Evolutionary conservation across 2,113 vertebrate species (phyloP).

Genomic region (Aegithalos caudatus): DNA sequence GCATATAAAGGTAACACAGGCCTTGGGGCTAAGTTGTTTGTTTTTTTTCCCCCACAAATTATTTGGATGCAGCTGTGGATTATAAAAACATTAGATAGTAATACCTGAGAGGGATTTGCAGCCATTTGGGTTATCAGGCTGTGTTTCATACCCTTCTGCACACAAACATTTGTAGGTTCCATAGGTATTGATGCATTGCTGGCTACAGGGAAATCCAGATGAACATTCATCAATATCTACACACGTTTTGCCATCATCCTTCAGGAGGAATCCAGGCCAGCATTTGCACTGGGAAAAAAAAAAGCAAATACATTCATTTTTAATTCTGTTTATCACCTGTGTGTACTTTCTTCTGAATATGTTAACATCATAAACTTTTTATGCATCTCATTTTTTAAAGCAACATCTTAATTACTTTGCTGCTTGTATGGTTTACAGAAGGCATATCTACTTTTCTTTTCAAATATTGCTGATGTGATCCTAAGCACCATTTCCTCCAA

Average conservation of each 20-base stretch:
- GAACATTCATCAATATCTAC: constrained; percentile 93
- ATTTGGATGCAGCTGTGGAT: background rate
- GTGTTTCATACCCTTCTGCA: constrained; percentile 88
- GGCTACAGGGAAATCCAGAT: constrained; percentile 92
- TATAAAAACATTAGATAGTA: background rate
- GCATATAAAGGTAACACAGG: background rate
- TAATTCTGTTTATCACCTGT: background rate
- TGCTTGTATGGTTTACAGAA: background rate
- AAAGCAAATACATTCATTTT: background rate
- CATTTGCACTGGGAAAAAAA: constrained; percentile 88
- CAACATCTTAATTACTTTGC: background rate
- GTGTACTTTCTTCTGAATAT: background rate
- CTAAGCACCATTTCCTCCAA: background rate
- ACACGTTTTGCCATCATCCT: constrained; percentile 95
- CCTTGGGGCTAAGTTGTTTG: background rate
- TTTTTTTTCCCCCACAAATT: background rate
- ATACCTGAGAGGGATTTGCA: constrained; percentile 95
- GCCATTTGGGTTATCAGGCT: constrained; percentile 82
- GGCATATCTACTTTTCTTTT: background rate
- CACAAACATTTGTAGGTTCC: constrained; percentile 95
- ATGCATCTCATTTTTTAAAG: background rate
- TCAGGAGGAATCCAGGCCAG: constrained; percentile 95
- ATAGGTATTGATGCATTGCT: constrained; percentile 95
- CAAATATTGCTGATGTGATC: background rate
- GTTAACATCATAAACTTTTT: background rate